Base-by-base conservation (phyloP, 2,797 vertebrate species). In the Gymnodraco acuticeps region DNA sequence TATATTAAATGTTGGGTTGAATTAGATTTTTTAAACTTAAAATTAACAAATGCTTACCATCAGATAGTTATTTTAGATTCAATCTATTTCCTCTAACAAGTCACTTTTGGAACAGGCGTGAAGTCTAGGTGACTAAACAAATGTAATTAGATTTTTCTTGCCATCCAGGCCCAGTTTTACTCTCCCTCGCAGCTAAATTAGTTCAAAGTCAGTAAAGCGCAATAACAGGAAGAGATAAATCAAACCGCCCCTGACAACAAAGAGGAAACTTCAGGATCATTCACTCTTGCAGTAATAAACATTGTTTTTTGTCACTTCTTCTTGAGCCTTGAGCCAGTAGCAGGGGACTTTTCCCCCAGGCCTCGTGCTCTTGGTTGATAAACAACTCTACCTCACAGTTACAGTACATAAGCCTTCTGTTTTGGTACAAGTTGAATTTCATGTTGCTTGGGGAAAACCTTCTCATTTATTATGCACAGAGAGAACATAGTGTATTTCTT, bases 381-480 rank as follows among this genome's bases (percentile, higher is more conserved):
- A 82, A 65, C 52, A 77, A 45, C 33, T 38, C 51, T 51, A 27
- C 47, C 0, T 48, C 31, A 12, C 1, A 53, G 31, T 89, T 84
- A 80, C n/a, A n/a, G n/a, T n/a, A n/a, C 56, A 54, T 78, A 81
- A 89, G 73, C 19, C 53, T 31, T 78, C 51, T 64, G 64, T 78
- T 88, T 83, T 81, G 70, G 74, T 78, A 71, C 50, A 78, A 74
- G 68, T 80, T 65, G 71, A 76, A 76, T 87, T 80, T 81, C 59
- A 81, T 47, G 67, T 71, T 79, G 73, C 79, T 81, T 45, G 23
- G 70, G 70, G 70, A 81, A 89, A 84, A 78, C 67, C 70, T 51
- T 56, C 60, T 72, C 51, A 83, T 92, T 85, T 74, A 90, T 91
- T 87, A 91, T 91, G 75, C 69, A 89, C 81, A 50, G 65, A 63